Conservation (phyloP, 2,797 vertebrate genomes). For the Platalea minor region DNA sequence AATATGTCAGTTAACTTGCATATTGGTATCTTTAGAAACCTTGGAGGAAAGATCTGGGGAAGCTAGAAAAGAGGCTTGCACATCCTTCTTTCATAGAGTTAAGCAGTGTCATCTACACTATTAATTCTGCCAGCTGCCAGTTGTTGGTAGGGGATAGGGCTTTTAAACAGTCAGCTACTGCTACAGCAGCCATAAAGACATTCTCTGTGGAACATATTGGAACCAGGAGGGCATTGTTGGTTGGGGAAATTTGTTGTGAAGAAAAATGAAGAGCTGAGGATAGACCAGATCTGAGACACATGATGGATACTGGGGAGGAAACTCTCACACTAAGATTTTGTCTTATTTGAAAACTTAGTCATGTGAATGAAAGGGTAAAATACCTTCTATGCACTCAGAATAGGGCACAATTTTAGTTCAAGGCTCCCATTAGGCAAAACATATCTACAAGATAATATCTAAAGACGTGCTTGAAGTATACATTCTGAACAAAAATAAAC, state of each 20-base stretch:
- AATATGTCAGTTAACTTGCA: neutral
- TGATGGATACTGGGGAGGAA: neutral
- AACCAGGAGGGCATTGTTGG: neutral
- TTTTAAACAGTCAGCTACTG: neutral
- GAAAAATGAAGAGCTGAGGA: neutral
- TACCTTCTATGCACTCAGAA: neutral
- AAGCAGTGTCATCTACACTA: neutral
- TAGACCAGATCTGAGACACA: neutral
- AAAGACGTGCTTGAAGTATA: neutral
- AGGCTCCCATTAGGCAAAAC: neutral
- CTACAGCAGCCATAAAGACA: neutral
- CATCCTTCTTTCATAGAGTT: neutral
- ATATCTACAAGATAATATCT: neutral
- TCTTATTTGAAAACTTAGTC: neutral
- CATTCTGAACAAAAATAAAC: neutral
- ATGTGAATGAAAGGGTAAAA: neutral
- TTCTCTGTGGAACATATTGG: neutral
- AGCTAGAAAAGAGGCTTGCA: neutral
- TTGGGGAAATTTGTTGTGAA: neutral
- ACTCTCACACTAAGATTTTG: neutral
- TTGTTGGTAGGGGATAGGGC: neutral
- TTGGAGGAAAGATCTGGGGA: neutral
- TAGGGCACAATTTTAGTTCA: neutral
- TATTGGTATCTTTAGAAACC: neutral
- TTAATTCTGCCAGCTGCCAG: neutral